Evolutionary conservation across 2,797 vertebrate species (phyloP).

Genomic region (Poecilia gillii): DNA sequence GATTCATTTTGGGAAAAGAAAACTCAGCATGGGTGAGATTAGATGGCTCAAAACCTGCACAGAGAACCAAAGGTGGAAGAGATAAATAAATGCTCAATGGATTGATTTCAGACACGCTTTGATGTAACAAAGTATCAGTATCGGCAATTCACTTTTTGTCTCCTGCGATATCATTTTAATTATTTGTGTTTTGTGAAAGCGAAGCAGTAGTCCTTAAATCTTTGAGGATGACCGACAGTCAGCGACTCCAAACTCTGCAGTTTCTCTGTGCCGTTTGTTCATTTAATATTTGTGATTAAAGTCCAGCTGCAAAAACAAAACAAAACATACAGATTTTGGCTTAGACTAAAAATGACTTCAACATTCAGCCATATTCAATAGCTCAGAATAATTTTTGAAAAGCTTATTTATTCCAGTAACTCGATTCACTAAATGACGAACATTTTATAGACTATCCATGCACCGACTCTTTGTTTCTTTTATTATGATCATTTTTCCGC

Average conservation of each 20-base stretch:
- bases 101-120: background rate
- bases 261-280: background rate
- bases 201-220: background rate
- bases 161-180: background rate
- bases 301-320: background rate
- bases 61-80: background rate
- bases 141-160: background rate
- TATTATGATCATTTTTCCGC: background rate
- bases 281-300: background rate
- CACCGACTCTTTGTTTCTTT: background rate
- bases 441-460: background rate
- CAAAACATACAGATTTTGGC: background rate
- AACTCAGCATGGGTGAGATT: background rate
- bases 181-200: background rate
- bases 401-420: background rate
- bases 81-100: background rate
- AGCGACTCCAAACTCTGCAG: background rate
- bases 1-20: background rate
- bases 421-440: background rate
- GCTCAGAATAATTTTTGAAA: background rate
- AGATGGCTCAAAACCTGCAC: background rate
- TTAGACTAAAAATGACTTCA: background rate
- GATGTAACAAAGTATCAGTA: background rate
- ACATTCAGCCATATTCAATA: background rate
- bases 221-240: background rate